Conservation (phyloP, 2,888 invertebrate species). For the Tetragonisca angustula region DNA sequence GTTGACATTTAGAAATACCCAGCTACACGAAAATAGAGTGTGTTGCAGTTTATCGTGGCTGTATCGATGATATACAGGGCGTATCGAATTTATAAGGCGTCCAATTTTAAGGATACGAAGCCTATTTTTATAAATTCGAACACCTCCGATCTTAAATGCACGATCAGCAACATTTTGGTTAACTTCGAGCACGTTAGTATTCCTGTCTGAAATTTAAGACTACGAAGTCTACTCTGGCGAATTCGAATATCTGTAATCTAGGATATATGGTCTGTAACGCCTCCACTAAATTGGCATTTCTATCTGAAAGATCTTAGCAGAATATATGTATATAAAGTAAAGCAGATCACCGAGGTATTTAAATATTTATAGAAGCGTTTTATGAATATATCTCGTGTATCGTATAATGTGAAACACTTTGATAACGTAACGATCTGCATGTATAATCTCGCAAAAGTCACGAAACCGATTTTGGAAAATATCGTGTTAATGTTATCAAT, state of each 20-base stretch:
- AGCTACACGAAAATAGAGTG: slow-evolving; percentile 1
- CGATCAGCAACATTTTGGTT: neutral
- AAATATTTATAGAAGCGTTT: no score
- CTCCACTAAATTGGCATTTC: neutral
- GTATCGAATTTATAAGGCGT: neutral
- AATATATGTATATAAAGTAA: no score
- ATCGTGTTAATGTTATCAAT: no score
- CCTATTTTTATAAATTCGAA: neutral
- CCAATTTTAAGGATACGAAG: neutral
- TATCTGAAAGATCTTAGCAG: neutral
- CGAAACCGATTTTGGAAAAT: no score
- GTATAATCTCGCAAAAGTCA: no score
- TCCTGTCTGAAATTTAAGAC: no score
- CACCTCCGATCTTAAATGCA: neutral
- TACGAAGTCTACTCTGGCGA: no score
- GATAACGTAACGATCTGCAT: no score
- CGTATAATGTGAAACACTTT: no score
- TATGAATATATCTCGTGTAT: no score
- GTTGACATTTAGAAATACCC: slow-evolving; percentile 1
- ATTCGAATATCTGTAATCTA: no score
- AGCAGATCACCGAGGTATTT: neutral
- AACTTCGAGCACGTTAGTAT: neutral
- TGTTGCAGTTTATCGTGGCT: neutral
- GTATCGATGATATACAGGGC: neutral
- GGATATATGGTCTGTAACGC: no score